Conservation (phyloP, 1,140 invertebrate species). For the Dinothrombium tinctorium region DNA sequence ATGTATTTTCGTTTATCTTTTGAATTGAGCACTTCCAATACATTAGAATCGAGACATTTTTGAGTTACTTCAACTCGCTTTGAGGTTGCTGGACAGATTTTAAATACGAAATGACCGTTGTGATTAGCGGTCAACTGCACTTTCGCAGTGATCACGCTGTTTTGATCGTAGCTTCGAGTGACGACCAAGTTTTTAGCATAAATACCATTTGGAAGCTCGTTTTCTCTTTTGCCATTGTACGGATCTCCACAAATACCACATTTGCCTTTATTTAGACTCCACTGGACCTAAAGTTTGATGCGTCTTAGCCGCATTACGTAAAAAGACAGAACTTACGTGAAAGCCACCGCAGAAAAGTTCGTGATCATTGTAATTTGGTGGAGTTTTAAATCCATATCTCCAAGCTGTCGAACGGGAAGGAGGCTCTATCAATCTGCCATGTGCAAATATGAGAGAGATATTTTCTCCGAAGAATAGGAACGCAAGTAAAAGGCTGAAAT, state of each 20-base stretch:
- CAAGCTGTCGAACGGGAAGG: slow-evolving; percentile 57
- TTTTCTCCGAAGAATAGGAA: no score
- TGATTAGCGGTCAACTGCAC: slow-evolving; percentile 74
- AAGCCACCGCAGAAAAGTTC: slow-evolving; percentile 71
- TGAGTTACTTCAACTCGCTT: slow-evolving; percentile 44
- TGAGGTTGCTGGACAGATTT: slow-evolving; percentile 61
- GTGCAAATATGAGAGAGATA: no score
- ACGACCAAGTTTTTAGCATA: background rate
- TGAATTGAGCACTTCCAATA: slow-evolving; percentile 25
- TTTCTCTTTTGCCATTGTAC: background rate
- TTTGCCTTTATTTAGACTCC: slow-evolving; percentile 35
- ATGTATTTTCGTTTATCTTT: background rate
- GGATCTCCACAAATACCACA: slow-evolving; percentile 70
- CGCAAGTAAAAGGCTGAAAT: no score
- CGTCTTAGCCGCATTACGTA: no score
- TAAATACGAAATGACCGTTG: slow-evolving; percentile 55
- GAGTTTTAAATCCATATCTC: slow-evolving; percentile 46
- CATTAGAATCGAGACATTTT: slow-evolving; percentile 52
- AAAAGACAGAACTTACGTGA: no score
- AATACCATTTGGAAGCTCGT: background rate
- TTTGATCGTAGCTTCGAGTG: background rate
- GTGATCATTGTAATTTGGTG: slow-evolving; percentile 63
- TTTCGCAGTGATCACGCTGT: slow-evolving; percentile 50
- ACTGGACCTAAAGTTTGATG: slow-evolving; percentile 6
- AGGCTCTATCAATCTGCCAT: slow-evolving; percentile 58